These are phyloP conservation scores for Hetaerina titia DNA, from an alignment of 2,888 invertebrate species.

Conservation along the genomic window DNA sequence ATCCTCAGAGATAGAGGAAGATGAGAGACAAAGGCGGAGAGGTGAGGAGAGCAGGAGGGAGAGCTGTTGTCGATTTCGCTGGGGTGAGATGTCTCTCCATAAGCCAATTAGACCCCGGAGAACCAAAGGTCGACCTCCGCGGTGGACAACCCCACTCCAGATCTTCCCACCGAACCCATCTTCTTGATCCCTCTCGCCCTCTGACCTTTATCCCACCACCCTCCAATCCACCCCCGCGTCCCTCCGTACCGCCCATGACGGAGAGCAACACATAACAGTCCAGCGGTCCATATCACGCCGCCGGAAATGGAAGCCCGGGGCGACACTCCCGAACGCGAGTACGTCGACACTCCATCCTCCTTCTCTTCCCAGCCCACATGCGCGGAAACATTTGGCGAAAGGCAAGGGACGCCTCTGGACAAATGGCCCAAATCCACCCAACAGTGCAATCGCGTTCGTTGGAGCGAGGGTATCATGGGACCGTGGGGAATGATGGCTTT, in stretches of 20 bases:
- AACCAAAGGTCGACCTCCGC: neutral
- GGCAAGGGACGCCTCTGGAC: no score
- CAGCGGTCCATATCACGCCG: neutral
- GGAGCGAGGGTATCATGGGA: no score
- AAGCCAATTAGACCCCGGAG: constrained; percentile 15
- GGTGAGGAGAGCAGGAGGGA: no score
- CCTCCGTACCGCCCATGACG: neutral
- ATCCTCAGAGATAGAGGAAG: neutral
- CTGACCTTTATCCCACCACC: neutral
- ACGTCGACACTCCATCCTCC: neutral
- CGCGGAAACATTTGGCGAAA: no score
- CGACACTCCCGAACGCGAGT: neutral
- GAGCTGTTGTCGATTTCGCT: neutral
- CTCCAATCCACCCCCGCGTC: neutral
- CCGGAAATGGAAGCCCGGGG: constrained; percentile 58
- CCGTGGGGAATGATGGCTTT: no score
- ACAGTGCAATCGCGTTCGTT: no score
- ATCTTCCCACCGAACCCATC: neutral
- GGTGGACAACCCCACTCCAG: constrained; percentile 2
- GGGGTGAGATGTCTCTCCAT: neutral
- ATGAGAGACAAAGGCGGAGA: neutral
- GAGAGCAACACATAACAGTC: neutral
- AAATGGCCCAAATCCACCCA: no score
- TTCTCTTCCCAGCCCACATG: neutral
- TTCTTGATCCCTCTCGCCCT: neutral